Evolutionary conservation across 2,888 invertebrate genomes (phyloP), one percentile per base, ranked within the genome.

Genomic region (Drosophila anomalata): DNA sequence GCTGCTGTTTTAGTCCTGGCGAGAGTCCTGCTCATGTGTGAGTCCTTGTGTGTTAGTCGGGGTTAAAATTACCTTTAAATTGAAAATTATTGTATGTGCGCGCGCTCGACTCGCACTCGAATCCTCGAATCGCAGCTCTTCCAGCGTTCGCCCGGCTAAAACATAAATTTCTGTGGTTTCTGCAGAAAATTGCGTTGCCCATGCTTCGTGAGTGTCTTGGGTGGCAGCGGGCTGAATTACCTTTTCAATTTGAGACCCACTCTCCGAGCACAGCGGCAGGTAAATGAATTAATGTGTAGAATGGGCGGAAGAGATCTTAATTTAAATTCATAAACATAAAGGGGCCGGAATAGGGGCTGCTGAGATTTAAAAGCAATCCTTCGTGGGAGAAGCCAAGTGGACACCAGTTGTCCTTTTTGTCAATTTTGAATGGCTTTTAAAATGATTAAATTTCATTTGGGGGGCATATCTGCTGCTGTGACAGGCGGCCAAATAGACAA

Each of bases 31-130:
- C 22, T 22, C 51, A 33, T 53, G 54, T 51, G 29, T 50, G 41
- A 20, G 36, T 6, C 36, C 14, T 20, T 41, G 24, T 31, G 54
- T 44, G 51, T 44, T 39, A 53, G 66, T 39, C 53, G 68, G 75
- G 79, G 79, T 71, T 86, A 75, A 81, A 86, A 85, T 85, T 85
- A 85, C 86, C 79, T 85, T 86, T 82, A 85, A 85, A 85, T 85
- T 85, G 84, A 85, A 85, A 84, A 85, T 85, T 86, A 85, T 86
- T 85, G 84, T 85, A 85, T 84, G 83, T 81, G 76, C 81, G 78
- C 83, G 82, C 79, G 72, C 81, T 80, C 71, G 73, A 78, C 79
- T 79, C 73, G 72, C 80, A 76, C 63, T 73, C 33, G 61, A 73
- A 60, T 57, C 58, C 63, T 71, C 33, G 61, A 73, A 60, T 60